phyloP scores from a whole-genome alignment of 1,140 invertebrate species.

The Aphaenogaster ashmeadi region DNA sequence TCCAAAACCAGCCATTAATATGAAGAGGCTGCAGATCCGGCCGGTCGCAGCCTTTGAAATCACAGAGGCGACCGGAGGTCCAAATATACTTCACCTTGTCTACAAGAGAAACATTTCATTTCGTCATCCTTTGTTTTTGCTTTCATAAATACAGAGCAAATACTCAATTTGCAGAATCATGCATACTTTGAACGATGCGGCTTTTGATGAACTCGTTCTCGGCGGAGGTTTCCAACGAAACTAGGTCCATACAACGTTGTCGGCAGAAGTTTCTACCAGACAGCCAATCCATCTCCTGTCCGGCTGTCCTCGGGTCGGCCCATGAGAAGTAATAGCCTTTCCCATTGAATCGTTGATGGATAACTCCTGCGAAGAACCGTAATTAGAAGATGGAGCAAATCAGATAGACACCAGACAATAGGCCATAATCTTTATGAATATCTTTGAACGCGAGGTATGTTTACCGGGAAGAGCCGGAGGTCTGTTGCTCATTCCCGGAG shows the following conservation, averaged over 20 bases:
- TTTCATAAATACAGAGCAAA: background rate
- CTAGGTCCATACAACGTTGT: constrained; percentile 94
- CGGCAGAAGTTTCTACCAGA: constrained; percentile 94
- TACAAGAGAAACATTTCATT: constrained; percentile 67
- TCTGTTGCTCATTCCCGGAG: constrained; percentile 49
- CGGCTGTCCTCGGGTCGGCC: constrained; percentile 91
- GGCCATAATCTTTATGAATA: constrained; percentile 21
- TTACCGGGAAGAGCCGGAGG: constrained; percentile 28
- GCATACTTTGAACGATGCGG: constrained; percentile 90
- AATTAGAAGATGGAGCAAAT: constrained; percentile 23
- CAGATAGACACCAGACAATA: background rate
- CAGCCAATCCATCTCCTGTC: constrained; percentile 93
- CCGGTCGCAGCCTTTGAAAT: constrained; percentile 94
- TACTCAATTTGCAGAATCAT: background rate
- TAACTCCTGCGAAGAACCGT: constrained; percentile 80
- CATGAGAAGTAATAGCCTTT: constrained; percentile 95
- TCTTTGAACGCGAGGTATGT: constrained; percentile 34
- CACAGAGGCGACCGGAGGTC: constrained; percentile 95
- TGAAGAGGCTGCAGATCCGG: constrained; percentile 92
- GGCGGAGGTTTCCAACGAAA: constrained; percentile 93
- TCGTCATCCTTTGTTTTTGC: background rate
- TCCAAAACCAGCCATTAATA: constrained; percentile 96
- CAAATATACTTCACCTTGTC: constrained; percentile 93
- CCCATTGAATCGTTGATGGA: constrained; percentile 87
- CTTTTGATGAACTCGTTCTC: constrained; percentile 95